A percentile compares a stretch with the other conserved stretches of the same genome.
These are phyloP conservation scores for Cyclargus thomasi DNA, from an alignment of 1,140 invertebrate species.

Conservation along the genomic window DNA sequence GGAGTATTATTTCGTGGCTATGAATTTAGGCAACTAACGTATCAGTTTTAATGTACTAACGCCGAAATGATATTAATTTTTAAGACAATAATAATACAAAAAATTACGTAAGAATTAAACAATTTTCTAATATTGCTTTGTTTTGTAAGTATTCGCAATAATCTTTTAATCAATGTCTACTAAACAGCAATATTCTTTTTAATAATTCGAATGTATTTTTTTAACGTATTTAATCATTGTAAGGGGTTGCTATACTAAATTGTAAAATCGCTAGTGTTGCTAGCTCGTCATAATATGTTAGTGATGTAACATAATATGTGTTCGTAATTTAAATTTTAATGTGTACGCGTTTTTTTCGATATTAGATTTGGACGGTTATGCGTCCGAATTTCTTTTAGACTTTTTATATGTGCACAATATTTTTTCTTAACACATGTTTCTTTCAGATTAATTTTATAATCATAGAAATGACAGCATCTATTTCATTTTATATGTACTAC, in stretches of 20 bases:
- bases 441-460: no score
- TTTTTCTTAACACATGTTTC: no score
- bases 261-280: slow-evolving; percentile 6
- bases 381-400: neutral
- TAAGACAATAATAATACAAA: neutral
- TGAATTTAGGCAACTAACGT: slow-evolving; percentile 18
- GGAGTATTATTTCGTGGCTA: slow-evolving; percentile 23
- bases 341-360: neutral
- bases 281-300: slow-evolving; percentile 4
- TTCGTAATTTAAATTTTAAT: neutral
- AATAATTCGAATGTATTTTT: neutral
- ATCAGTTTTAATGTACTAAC: neutral
- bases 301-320: neutral
- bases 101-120: neutral
- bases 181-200: neutral
- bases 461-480: no score
- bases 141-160: neutral
- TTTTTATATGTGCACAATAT: neutral
- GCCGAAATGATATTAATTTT: neutral
- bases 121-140: neutral
- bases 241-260: neutral
- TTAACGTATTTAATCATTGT: neutral
- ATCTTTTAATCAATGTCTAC: neutral
- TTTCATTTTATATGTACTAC: no score
- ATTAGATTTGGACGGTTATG: neutral